Evolutionary conservation across 2,113 vertebrate genomes (phyloP), one percentile per base, ranked within the genome.

Genomic region (Hyperoodon ampullatus): DNA sequence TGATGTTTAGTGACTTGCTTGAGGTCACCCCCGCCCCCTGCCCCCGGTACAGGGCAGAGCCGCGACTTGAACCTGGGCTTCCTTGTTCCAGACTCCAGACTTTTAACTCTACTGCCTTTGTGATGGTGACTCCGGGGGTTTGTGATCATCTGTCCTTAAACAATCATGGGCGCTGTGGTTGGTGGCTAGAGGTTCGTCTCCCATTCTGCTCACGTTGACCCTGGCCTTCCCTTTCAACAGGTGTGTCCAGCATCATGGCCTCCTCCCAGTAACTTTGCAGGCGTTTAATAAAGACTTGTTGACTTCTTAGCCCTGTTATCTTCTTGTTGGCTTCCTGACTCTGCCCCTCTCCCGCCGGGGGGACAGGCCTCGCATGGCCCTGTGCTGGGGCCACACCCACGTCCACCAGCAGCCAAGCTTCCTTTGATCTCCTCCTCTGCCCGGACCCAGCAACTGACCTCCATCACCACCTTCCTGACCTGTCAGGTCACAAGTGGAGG

Each of bases 211-310:
- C 44, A 5, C 10, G 1, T 53, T 94, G 35, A 93, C 55, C 21
- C 33, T 58, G 26, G 4, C 63, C 24, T 47, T 30, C 53, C 15
- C 77, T 53, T 84, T 82, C 81, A 16, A 30, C 98, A 99, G 98
- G 98, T 90, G 98, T 98, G 72, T 98, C 98, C 88, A 98, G 98
- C 98, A 99, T 99, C 96, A 99, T 99, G 99, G 99, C 99, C 1
- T 99, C 99, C 15, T 99, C 99, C 70, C 99, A 99, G 98, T 99
- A 98, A 99, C 90, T 14, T 30, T n/a, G 14, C 30, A 5, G 23
- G 15, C 3, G 0, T 66, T 68, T 58, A 98, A 97, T 98, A 98
- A 98, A 98, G 72, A 71, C 28, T 18, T n/a, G n/a, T 77, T 65
- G 47, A 44, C 9, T 60, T 24, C 12, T 66, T 28, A n/a, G 8